Conservation (phyloP, 1,140 invertebrate genomes). For the Parasteatoda tepidariorum region DNA sequence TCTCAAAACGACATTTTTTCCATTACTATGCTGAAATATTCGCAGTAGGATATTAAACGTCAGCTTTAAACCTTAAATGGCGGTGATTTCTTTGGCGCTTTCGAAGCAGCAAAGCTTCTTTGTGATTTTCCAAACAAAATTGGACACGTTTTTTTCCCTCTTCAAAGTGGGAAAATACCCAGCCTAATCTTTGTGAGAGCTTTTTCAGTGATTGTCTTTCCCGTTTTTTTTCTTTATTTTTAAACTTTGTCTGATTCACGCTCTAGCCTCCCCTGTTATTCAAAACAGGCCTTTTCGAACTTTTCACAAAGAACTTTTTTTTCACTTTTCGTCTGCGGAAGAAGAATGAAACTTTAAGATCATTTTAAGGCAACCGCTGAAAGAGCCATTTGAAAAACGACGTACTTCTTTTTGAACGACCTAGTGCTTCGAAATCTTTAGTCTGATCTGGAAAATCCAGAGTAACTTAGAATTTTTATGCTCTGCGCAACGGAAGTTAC, state of each 20-base stretch:
- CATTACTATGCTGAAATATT: too few relatives aligned
- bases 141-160: conserved; percentile 25
- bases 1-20: too few relatives aligned
- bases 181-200: conserved; percentile 48
- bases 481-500: neutral
- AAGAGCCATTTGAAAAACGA: conserved; percentile 53
- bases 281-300: conserved; percentile 40
- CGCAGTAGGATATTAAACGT: neutral
- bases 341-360: neutral
- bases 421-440: conserved; percentile 4
- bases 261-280: conserved; percentile 44
- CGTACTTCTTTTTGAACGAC: conserved; percentile 31
- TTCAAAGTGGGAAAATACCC: conserved; percentile 20
- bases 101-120: neutral
- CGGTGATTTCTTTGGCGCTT: neutral
- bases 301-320: conserved; percentile 4
- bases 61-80: neutral
- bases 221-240: conserved; percentile 13
- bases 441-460: neutral
- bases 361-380: conserved; percentile 44
- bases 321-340: neutral
- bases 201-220: conserved; percentile 37
- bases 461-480: neutral
- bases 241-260: conserved; percentile 10
- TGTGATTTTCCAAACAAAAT: conserved; percentile 16